Percentiles rank a stretch among this genome's conserved stretches.
Conservation (phyloP, 2,888 invertebrate species). For the Agelastica alni region DNA sequence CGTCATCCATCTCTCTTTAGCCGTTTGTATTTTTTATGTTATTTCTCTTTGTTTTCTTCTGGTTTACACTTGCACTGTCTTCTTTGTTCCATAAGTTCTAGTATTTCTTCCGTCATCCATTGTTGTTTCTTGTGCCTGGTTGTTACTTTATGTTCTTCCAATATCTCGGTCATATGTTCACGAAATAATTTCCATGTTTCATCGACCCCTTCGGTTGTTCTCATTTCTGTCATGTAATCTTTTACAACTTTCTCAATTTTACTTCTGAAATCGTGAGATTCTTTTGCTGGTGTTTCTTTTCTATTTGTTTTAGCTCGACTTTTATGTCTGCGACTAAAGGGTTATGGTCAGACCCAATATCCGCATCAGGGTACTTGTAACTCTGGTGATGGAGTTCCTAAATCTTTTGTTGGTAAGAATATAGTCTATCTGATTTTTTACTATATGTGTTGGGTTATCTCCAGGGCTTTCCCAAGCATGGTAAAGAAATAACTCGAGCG, state of each 20-base stretch:
- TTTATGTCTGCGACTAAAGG: not conserved
- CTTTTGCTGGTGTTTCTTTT: no score
- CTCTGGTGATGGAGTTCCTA: no score
- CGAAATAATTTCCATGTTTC: no score
- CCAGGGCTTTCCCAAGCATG: no score
- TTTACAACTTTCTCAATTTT: not conserved
- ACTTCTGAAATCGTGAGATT: not conserved
- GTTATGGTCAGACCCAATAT: not conserved
- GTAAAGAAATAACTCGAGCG: no score
- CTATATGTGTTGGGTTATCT: not conserved
- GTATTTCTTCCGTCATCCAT: no score
- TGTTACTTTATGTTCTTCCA: no score
- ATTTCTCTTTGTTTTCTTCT: constrained; percentile 12
- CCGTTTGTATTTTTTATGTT: constrained; percentile 15
- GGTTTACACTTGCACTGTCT: not conserved
- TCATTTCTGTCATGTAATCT: not conserved
- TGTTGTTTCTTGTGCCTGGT: no score
- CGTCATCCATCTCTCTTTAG: constrained; percentile 23
- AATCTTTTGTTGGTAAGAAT: no score
- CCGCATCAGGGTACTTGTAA: not conserved
- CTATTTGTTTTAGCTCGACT: not conserved
- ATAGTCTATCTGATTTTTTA: no score
- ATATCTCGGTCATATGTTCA: no score
- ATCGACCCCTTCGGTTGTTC: no score
- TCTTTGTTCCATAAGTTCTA: not conserved